phyloP scores from a whole-genome alignment of 2,113 vertebrate species.

The Chamaetylas fuelleborni region DNA sequence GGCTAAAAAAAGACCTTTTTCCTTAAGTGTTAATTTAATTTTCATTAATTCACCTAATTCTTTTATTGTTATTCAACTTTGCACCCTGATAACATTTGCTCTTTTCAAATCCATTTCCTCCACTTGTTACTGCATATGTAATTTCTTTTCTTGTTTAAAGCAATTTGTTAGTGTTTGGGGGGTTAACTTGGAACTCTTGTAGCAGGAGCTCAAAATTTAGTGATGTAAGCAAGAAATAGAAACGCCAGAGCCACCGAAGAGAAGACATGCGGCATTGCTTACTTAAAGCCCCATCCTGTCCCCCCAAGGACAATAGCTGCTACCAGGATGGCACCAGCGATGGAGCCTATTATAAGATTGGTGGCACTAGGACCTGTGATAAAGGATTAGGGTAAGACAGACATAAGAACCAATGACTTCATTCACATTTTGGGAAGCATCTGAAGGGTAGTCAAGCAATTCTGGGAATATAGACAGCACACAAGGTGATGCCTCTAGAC shows the following conservation, averaged over 20 bases:
- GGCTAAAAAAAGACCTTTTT: neutral
- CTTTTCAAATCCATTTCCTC: neutral
- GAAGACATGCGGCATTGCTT: conserved; percentile 97
- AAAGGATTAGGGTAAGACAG: conserved; percentile 92
- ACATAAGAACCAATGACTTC: conserved; percentile 84
- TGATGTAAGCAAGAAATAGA: conserved; percentile 89
- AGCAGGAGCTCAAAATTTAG: conserved; percentile 95
- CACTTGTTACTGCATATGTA: neutral
- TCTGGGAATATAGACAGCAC: conserved; percentile 28
- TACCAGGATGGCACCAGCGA: conserved; percentile 99
- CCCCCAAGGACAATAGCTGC: conserved; percentile 99
- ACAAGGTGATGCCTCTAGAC: conserved; percentile 6
- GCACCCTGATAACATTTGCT: conserved; percentile 45
- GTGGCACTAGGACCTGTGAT: conserved; percentile 99
- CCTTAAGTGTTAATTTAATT: neutral
- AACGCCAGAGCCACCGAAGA: conserved; percentile 86
- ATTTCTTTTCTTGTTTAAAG: neutral
- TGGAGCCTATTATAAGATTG: conserved; percentile 99
- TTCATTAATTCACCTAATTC: neutral
- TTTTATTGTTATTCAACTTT: conserved; percentile 32
- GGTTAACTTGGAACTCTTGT: conserved; percentile 66
- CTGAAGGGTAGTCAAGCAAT: conserved; percentile 62
- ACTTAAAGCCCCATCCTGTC: conserved; percentile 99
- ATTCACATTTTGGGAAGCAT: conserved; percentile 64
- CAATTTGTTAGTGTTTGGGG: neutral